Evolutionary conservation across 2,888 invertebrate genomes (phyloP).

Genomic region (Proisotoma minuta): DNA sequence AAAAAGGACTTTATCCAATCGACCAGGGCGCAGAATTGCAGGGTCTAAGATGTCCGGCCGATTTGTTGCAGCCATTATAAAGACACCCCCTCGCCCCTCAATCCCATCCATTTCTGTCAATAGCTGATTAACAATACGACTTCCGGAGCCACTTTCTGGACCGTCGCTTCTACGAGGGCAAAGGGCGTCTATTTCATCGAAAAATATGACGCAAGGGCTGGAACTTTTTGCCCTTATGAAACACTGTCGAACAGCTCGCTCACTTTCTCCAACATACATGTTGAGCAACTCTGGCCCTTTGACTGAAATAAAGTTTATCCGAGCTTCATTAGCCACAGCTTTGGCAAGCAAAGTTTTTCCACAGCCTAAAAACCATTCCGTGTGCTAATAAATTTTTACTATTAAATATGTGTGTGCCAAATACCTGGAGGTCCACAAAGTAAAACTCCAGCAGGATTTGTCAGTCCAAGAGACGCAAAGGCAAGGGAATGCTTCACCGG

Average conservation of each 20-base stretch:
- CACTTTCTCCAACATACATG: constrained; percentile 99
- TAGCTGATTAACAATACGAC: constrained; percentile 91
- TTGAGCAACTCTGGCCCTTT: constrained; percentile 97
- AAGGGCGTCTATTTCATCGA: constrained; percentile 94
- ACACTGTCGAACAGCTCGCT: constrained; percentile 90
- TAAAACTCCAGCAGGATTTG: constrained; percentile 80
- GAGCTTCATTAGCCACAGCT: constrained; percentile 97
- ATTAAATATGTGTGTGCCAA: neutral
- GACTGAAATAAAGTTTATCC: constrained; percentile 96
- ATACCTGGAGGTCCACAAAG: constrained; percentile 94
- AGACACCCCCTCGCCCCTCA: constrained; percentile 84
- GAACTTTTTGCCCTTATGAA: constrained; percentile 92
- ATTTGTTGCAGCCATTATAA: constrained; percentile 93
- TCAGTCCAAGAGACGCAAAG: constrained; percentile 71
- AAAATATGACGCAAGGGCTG: constrained; percentile 96
- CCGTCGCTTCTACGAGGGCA: constrained; percentile 82
- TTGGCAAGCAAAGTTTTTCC: constrained; percentile 91
- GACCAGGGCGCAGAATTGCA: constrained; percentile 83
- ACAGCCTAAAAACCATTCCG: constrained; percentile 14
- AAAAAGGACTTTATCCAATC: constrained; percentile 83
- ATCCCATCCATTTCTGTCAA: constrained; percentile 98
- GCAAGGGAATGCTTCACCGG: constrained; percentile 83
- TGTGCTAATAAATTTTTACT: neutral
- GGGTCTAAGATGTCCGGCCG: constrained; percentile 95
- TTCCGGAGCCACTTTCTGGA: constrained; percentile 67